Evolutionary conservation across 2,113 vertebrate genomes (phyloP).

Genomic region (Osmerus mordax): DNA sequence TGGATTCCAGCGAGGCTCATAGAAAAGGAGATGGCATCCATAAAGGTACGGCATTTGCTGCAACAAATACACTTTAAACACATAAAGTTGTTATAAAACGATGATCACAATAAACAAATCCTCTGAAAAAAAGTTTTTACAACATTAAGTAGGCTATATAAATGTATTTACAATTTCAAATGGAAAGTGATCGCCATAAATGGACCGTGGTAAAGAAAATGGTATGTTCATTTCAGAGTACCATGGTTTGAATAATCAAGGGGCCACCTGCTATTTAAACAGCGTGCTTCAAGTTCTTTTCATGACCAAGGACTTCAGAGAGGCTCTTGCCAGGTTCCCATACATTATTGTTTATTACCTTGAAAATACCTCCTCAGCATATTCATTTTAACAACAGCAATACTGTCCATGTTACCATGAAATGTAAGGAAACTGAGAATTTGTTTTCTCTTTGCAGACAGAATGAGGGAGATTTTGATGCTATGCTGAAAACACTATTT

Average conservation of each 20-base stretch:
- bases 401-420: not conserved
- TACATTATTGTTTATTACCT: not conserved
- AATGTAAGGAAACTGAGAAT: not conserved
- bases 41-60: too few relatives aligned
- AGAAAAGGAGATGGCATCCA: too few relatives aligned
- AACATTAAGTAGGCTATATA: too few relatives aligned
- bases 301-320: slow-evolving; percentile 46
- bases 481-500: slow-evolving; percentile 42
- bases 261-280: slow-evolving; percentile 60
- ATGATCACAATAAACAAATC: too few relatives aligned
- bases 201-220: too few relatives aligned
- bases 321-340: slow-evolving; percentile 29
- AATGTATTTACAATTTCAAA: too few relatives aligned
- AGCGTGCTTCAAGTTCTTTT: slow-evolving; percentile 54
- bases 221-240: not conserved
- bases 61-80: too few relatives aligned
- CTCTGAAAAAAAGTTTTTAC: too few relatives aligned
- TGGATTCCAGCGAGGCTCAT: too few relatives aligned
- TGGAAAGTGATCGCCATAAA: too few relatives aligned
- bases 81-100: too few relatives aligned
- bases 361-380: not conserved
- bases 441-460: not conserved
- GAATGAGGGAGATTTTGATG: slow-evolving; percentile 13
- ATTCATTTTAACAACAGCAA: not conserved
- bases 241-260: slow-evolving; percentile 48